Base-by-base conservation (phyloP, 2,113 vertebrate species). In the Hippocampus barbouri region DNA sequence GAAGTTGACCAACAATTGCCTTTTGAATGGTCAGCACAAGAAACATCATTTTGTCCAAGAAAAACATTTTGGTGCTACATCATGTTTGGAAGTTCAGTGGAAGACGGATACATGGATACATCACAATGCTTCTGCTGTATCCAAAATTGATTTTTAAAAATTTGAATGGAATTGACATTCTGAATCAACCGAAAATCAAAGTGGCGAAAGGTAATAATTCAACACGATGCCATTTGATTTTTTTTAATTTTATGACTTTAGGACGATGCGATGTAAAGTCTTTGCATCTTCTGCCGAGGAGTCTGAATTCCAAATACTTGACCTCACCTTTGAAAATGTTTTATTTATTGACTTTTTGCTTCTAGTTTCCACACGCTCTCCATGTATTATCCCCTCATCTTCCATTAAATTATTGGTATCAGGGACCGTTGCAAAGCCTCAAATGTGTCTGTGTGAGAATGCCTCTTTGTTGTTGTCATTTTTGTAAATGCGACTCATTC, bases 351-450 rank as follows among this genome's bases (percentile, higher is more conserved):
- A 62, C 41, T 59, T 23, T 59, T 25, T 38, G 51, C 69, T 51
- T 67, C 38, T 20, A 38, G 56, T 16, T 66, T n/a, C 54, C 9
- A 25, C 21, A 11, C 66, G 71, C 72, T 68, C 67, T 60, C 72
- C 41, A 20, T 78, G 60, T 61, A 30, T 66, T 49, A 71, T 71
- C 62, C 68, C 61, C 49, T 79, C 61, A 61, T 61, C 72, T 74
- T 76, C 43, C 81, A 68, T 83, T 86, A 83, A 80, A 80, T 85
- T 77, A 83, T 84, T 82, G 69, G 73, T 60, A 63, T 90, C 92
- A 91, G 90, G 89, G 90, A 92, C 81, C 69, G 70, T 85, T 80
- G 82, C 71, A 72, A 78, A 73, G 69, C 82, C 75, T 81, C 74
- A 84, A 34, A 56, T 76, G 60, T 80, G 56, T 30, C 57, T 60